These are phyloP conservation scores for Poecilia latipinna DNA, from an alignment of 2,113 vertebrate genomes.

Conservation along the genomic window DNA sequence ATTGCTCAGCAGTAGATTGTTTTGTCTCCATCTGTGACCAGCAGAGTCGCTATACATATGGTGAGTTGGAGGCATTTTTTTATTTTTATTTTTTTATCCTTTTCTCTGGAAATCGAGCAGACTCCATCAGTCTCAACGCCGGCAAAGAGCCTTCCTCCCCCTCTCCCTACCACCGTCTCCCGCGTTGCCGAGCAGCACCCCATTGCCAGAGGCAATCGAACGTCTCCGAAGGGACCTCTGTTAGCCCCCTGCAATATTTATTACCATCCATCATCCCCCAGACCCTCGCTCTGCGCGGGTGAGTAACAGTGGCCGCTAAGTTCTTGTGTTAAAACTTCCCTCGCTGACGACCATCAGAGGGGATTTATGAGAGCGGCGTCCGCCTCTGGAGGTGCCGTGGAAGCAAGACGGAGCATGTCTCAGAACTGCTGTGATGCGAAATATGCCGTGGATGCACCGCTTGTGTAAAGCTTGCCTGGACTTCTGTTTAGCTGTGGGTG, in stretches of 20 bases:
- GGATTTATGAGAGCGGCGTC: slow-evolving; percentile 68
- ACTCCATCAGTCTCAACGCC: slow-evolving; percentile 52
- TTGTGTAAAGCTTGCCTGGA: slow-evolving; percentile 20
- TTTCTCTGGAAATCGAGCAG: slow-evolving; percentile 62
- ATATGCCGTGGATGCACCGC: slow-evolving; percentile 52
- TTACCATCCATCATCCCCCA: slow-evolving; percentile 72
- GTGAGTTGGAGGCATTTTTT: slow-evolving; percentile 18
- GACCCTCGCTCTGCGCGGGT: slow-evolving; percentile 51
- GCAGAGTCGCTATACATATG: slow-evolving; percentile 28
- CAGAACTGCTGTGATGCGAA: slow-evolving; percentile 41
- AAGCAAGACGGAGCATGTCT: slow-evolving; percentile 59
- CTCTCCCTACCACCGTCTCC: slow-evolving; percentile 61
- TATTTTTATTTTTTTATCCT: not conserved
- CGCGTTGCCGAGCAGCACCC: slow-evolving; percentile 67
- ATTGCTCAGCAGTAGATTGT: not conserved
- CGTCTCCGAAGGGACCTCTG: slow-evolving; percentile 74
- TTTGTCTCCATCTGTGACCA: not conserved
- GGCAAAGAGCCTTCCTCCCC: slow-evolving; percentile 53
- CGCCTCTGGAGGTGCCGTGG: slow-evolving; percentile 51
- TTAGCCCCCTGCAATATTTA: slow-evolving; percentile 78
- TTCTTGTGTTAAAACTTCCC: slow-evolving; percentile 72
- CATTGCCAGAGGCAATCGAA: slow-evolving; percentile 77
- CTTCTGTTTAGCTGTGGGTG: slow-evolving; percentile 20
- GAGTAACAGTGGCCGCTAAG: slow-evolving; percentile 71
- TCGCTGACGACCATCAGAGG: slow-evolving; percentile 63